Conservation (phyloP, 2,797 vertebrate genomes). For the Novumbra hubbsi region DNA sequence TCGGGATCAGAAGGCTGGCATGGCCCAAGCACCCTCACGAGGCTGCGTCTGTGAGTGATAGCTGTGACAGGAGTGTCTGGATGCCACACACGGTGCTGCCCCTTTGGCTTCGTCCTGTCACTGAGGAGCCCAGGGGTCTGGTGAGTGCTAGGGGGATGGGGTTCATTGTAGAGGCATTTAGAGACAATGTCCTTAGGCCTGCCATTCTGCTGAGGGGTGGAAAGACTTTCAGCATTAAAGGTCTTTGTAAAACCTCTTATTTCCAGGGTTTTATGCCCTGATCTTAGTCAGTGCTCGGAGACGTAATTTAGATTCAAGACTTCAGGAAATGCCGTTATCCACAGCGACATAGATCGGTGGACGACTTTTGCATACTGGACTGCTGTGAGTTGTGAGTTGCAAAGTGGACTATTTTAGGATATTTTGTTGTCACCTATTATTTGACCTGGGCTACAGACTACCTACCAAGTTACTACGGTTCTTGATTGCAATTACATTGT, state of each 20-base stretch:
- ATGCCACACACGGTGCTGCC: conserved; percentile 22
- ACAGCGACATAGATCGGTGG: no score
- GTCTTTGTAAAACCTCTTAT: background rate
- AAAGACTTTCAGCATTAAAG: background rate
- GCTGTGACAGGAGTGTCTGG: conserved; percentile 11
- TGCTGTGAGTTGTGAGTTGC: no score
- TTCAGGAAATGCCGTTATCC: no score
- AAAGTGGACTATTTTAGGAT: no score
- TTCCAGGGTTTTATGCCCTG: background rate
- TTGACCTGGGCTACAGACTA: background rate
- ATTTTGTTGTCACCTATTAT: no score
- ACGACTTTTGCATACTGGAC: no score
- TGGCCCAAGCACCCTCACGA: conserved; percentile 9
- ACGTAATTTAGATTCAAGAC: background rate
- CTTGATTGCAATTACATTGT: background rate
- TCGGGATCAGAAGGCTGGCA: conserved; percentile 9
- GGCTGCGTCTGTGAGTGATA: background rate
- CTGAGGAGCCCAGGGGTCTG: background rate
- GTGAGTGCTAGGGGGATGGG: conserved; percentile 7
- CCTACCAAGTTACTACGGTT: background rate
- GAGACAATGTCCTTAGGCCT: background rate
- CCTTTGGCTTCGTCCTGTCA: conserved; percentile 8
- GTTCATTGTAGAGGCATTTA: background rate
- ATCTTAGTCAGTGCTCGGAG: background rate
- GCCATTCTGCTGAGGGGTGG: conserved; percentile 1